Evolutionary conservation across 1,140 invertebrate genomes (phyloP), one percentile per base, ranked within the genome.

Genomic region (Dendroctonus ponderosae): DNA sequence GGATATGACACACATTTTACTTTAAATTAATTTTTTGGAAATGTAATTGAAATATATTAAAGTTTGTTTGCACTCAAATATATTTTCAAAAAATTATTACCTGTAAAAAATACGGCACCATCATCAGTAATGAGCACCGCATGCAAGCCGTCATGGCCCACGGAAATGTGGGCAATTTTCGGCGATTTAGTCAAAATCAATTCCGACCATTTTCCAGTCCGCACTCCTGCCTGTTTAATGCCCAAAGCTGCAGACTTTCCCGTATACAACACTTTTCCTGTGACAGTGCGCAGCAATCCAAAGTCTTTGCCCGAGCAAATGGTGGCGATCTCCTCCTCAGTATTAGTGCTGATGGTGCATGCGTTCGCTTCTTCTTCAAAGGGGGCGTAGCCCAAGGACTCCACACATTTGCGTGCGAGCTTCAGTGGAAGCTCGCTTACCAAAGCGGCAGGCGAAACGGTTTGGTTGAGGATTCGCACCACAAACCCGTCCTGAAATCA

Each of bases 61-160:
- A n/a, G n/a, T n/a, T n/a, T n/a, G n/a, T 8, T 56, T 56, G 8
- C 38, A 39, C 52, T 39, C 38, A 51, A 51, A 51, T 4, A 51
- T 51, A 9, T 26, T 14, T 52, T 5, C 14, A 48, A 48, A 48
- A 6, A 5, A 9, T 57, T 37, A 12, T 67, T 69, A 79, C 79
- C 92, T 12, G 89, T 88, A 83, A 95, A 96, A 74, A 89, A 89
- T 0, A 93, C 91, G 6, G 87, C 87, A 0, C 95, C 96, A 79
- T 97, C 94, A 68, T 97, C 94, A 50, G 92, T 85, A 5, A 98
- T 83, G 5, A 98, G 78, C 52, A 97, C 81, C 0, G 90, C 92
- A 81, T 98, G 95, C 41, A 92, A 86, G 7, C 94, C 94, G 75
- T 98, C 96, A 77, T 98, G 96, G 0, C 96, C 96, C 12, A 94